Base-by-base conservation (phyloP, 1,140 invertebrate genomes). In the Aphelinus certus region DNA sequence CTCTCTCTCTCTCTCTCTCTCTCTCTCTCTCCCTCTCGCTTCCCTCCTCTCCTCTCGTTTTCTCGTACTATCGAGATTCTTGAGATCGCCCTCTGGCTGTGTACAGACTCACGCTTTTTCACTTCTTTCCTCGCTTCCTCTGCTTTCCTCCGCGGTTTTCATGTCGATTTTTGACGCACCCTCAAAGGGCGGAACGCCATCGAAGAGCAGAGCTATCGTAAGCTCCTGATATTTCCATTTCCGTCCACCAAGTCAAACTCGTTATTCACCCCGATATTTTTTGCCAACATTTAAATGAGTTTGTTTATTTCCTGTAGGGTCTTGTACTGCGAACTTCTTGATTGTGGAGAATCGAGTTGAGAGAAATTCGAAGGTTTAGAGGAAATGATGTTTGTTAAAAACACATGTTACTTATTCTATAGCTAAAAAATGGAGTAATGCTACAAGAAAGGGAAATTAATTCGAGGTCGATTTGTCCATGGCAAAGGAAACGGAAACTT, bases 191-290 rank as follows among this genome's bases (percentile, higher is more conserved):
- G 46, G 61, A 7, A 63, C 6, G 46, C 10, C 46, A 6, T 63
- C 49, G 1, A 46, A 49, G 2, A 46, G 61, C 47, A 42, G 43
- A 46, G 42, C 4, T 4, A n/a, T 48, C 7, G 53, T 45, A 55
- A 47, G 76, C 64, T 77, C 58, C 79, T 80, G 81, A 83, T 72
- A 79, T 81, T 83, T 72, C 78, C 79, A 82, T 83, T 83, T 82
- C 79, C 80, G 77, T 55, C 77, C 79, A 26, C 26, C 26, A 26
- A 26, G 26, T 26, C 26, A 26, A 26, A 26, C 26, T 26, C 26
- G 26, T 26, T 26, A 26, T 26, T 26, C 26, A 26, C 26, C 26
- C 57, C 62, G 62, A 56, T 57, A 64, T 72, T 72, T 65, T 66
- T 46, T 47, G 45, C 42, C 47, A 72, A 66, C 45, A 65, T 72